Evolutionary conservation across 2,888 invertebrate species (phyloP).

Genomic region (Dicycla oo): DNA sequence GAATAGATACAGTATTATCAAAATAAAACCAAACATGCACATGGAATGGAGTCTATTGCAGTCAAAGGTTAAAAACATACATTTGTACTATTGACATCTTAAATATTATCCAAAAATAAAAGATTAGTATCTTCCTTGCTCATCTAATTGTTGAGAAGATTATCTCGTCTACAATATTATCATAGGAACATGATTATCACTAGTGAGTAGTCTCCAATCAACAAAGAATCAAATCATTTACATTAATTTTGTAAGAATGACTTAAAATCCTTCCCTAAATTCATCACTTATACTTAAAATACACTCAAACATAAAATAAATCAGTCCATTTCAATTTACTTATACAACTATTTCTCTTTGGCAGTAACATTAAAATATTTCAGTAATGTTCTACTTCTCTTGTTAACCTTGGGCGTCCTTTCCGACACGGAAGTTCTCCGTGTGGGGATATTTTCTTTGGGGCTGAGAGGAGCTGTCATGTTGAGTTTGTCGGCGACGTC

Average conservation of each 20-base stretch:
- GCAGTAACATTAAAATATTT: conserved; percentile 80
- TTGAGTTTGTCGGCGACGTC: conserved; percentile 46
- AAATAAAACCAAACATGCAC: conserved; percentile 8
- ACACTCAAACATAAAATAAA: conserved; percentile 44
- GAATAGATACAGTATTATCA: neutral
- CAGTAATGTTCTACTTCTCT: conserved; percentile 77
- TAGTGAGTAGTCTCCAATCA: neutral
- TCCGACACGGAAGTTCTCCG: conserved; percentile 77
- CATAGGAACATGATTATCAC: conserved; percentile 42
- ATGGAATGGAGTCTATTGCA: conserved; percentile 20
- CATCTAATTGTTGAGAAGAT: conserved; percentile 24
- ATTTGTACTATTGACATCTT: conserved; percentile 15
- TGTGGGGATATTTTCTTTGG: conserved; percentile 74
- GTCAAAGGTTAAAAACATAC: conserved; percentile 20
- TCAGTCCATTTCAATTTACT: conserved; percentile 62
- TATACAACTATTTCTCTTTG: conserved; percentile 70
- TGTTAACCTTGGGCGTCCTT: conserved; percentile 71
- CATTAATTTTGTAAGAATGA: conserved; percentile 10
- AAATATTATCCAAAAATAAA: conserved; percentile 29
- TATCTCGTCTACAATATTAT: conserved; percentile 1
- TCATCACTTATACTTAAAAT: conserved; percentile 40
- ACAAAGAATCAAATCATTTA: neutral
- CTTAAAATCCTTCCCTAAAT: conserved; percentile 12
- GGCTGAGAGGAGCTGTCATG: conserved; percentile 70
- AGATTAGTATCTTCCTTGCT: conserved; percentile 1